Conservation (phyloP, 2,888 invertebrate genomes). For the Drosophila buzzatii region DNA sequence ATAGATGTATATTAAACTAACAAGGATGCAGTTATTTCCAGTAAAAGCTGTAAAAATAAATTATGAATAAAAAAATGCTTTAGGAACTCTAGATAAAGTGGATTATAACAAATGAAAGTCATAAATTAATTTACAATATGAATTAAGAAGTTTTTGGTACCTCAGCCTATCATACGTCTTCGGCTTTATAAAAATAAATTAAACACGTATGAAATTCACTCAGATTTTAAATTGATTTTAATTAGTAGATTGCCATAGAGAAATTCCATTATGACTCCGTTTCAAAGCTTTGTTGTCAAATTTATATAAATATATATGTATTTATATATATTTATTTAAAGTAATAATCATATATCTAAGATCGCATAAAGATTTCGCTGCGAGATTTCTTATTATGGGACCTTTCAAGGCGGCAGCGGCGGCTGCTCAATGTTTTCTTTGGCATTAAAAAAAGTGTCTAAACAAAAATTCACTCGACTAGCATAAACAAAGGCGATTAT, state of each 20-base stretch:
- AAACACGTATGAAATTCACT: too few relatives aligned
- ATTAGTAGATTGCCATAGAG: too few relatives aligned
- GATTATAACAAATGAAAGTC: too few relatives aligned
- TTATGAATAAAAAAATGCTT: not conserved
- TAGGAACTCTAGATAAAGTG: not conserved
- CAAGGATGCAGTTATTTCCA: not conserved
- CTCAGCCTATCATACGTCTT: too few relatives aligned
- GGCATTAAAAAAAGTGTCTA: slow-evolving; percentile 72
- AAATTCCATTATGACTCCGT: not conserved
- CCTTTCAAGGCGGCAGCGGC: slow-evolving; percentile 19
- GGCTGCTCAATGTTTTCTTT: slow-evolving; percentile 61
- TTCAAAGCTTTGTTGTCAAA: not conserved
- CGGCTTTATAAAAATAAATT: too few relatives aligned
- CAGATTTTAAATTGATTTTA: too few relatives aligned
- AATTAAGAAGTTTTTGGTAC: too few relatives aligned
- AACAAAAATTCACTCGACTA: slow-evolving; percentile 35
- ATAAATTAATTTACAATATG: too few relatives aligned
- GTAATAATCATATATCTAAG: not conserved
- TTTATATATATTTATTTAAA: too few relatives aligned
- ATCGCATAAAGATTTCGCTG: slow-evolving; percentile 48
- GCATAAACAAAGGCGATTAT: slow-evolving; percentile 66
- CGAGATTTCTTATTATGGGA: not conserved
- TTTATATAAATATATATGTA: too few relatives aligned
- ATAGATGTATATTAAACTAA: not conserved
- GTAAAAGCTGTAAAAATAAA: not conserved